phyloP scores from a whole-genome alignment of 2,797 vertebrate genomes.

The Enteromius viviparus region DNA sequence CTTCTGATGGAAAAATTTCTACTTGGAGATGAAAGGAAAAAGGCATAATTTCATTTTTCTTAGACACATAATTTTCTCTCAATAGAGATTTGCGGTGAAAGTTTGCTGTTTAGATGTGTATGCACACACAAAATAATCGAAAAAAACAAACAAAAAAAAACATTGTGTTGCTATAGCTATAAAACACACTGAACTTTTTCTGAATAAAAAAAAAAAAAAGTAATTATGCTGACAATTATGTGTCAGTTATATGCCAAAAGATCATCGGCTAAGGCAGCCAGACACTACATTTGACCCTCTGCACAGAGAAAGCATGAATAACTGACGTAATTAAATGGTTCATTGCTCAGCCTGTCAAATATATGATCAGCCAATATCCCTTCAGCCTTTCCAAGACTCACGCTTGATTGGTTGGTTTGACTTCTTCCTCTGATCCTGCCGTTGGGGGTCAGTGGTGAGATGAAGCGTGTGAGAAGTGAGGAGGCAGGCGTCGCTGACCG shows the following conservation, averaged over 20 bases:
- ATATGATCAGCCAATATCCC: slow-evolving; percentile 32
- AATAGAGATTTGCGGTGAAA: not conserved
- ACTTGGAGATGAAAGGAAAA: not conserved
- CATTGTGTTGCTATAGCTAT: not conserved
- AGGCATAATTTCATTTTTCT: slow-evolving; percentile 7
- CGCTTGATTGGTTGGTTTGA: slow-evolving; percentile 37
- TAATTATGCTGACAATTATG: not conserved
- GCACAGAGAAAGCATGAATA: slow-evolving; percentile 46
- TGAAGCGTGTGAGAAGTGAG: slow-evolving; percentile 22
- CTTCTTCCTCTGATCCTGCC: slow-evolving; percentile 40
- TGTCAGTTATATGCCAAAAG: not conserved
- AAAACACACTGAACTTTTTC: not conserved
- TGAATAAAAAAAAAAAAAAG: not conserved
- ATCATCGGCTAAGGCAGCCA: not conserved
- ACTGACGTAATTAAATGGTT: slow-evolving; percentile 38
- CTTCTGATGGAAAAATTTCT: slow-evolving; percentile 14
- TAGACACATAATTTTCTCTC: slow-evolving; percentile 15
- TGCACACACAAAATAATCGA: not conserved
- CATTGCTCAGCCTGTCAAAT: slow-evolving; percentile 40
- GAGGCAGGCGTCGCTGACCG: slow-evolving; percentile 7
- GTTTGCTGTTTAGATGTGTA: not conserved
- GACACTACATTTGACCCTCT: slow-evolving; percentile 33
- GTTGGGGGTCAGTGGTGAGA: slow-evolving; percentile 46
- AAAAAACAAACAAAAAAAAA: not conserved
- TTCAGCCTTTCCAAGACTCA: slow-evolving; percentile 31